Percentiles rank a stretch among this genome's conserved stretches.
phyloP scores from a whole-genome alignment of 2,797 vertebrate genomes.

The Austrolebias charrua region DNA sequence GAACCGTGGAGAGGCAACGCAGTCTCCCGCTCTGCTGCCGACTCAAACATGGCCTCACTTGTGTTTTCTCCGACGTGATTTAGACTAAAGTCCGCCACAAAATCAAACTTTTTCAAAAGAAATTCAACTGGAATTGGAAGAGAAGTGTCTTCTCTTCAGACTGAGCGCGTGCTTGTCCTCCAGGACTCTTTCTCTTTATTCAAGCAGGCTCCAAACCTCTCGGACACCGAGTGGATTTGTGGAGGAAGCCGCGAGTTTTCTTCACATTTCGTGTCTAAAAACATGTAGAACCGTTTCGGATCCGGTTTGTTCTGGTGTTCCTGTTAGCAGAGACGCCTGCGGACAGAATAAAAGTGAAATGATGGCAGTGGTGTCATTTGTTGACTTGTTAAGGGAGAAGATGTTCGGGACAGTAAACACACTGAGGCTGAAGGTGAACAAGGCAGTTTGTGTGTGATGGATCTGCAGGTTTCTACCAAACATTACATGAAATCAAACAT shows the following conservation, averaged over 20 bases:
- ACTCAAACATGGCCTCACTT: too few relatives aligned
- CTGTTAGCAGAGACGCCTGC: not conserved
- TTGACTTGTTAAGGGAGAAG: not conserved
- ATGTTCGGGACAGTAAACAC: not conserved
- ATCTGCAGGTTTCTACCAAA: too few relatives aligned
- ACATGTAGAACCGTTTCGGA: not conserved
- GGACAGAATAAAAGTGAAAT: not conserved
- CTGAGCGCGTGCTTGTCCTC: too few relatives aligned
- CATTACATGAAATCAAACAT: too few relatives aligned
- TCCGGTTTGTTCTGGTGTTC: not conserved
- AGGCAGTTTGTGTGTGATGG: too few relatives aligned
- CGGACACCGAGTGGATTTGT: not conserved
- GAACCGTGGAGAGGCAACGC: conserved; percentile 4
- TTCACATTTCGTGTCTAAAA: not conserved
- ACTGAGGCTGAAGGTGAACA: not conserved
- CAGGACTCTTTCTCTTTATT: too few relatives aligned
- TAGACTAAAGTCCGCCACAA: too few relatives aligned
- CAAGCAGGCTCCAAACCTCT: not conserved
- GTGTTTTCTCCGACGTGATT: conserved; percentile 8
- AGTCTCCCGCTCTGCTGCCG: not conserved
- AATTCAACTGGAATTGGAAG: too few relatives aligned
- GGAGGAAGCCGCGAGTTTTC: not conserved
- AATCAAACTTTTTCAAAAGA: too few relatives aligned
- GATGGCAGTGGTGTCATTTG: not conserved
- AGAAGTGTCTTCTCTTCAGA: too few relatives aligned